Evolutionary conservation across 1,140 invertebrate species (phyloP), one percentile per base, ranked within the genome.

Genomic region (Drosophila nannoptera): DNA sequence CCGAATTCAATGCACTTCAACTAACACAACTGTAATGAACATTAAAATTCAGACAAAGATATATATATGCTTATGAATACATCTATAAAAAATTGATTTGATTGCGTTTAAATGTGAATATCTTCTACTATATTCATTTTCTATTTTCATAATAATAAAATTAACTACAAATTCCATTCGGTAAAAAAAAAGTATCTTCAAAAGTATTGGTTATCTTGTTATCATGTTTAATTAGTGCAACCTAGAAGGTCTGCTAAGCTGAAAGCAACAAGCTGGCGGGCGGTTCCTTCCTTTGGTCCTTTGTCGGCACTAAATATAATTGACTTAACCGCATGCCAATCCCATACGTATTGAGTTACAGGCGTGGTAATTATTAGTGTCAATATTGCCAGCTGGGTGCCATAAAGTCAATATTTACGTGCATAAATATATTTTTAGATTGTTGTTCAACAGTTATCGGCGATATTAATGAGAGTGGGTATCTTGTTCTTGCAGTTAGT

Each of bases 391-490:
- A 14, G 8, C n/a, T 6, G 6, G 38, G 9, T 38, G 29, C 1
- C 40, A 8, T 45, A 29, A n/a, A 7, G 40, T 43, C 56, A 78
- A 78, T 78, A 78, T 78, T 78, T 78, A 46, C 66, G 61, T 62
- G 35, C 11, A 52, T 45, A 38, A 29, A 46, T 16, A 29, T 8
- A 7, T 11, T 14, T 43, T 12, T 32, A 5, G 40, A 5, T 58
- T 33, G 40, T 40, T 55, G 12, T 7, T 11, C 35, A 35, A 38
- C 12, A 42, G 32, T 38, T 45, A 50, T 38, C 35, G 12, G 14
- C 49, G 54, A 22, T 22, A 22, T 22, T 22, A 22, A 22, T 22
- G 22, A 3, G 22, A 22, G 22, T 22, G 22, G 22, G 22, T 22
- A 2, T 22, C 22, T 22, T 22, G 32, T 4, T 8, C 12, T 61